Evolutionary conservation across 2,888 invertebrate genomes (phyloP), one percentile per base, ranked within the genome.

Genomic region (Pecten maximus): DNA sequence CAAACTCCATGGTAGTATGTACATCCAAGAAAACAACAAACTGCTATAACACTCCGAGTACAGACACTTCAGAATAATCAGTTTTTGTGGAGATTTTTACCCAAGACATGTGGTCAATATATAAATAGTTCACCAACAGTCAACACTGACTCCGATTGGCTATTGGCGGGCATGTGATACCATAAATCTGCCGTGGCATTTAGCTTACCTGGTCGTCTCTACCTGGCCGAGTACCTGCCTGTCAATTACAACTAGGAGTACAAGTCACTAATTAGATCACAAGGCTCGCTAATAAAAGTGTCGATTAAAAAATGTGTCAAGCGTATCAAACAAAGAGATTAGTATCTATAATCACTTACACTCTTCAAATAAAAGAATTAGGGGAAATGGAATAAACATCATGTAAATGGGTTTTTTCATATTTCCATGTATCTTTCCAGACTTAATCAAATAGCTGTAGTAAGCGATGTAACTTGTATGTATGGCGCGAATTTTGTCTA

Each of bases 261-360:
- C 74, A 74, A 12, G 74, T 74, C 74, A 10, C 74, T 74, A 74
- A 74, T 74, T 74, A 74, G 74, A 74, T 74, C 35, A 74, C 28
- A 74, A 1, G 28, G 35, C 35, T 10, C 54, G 28, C 28, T 74
- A 19, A 74, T 74, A 74, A 74, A 74, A 35, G 10, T 74, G 74
- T 74, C 74, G 74, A 0, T 74, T 54, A 23, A 54, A 60, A 60
- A n/a, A 8, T 60, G 60, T 60, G 60, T 60, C 60, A 60, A 6
- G 12, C 44, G 6, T 44, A 44, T 44, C 44, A 44, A 44, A 44
- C 44, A 44, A 44, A 44, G 44, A 12, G 44, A 44, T 44, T 44
- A 44, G 44, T 10, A 44, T 12, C 12, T 44, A 44, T 44, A n/a
- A n/a, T n/a, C n/a, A n/a, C n/a, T n/a, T n/a, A n/a, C n/a, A n/a